These are phyloP conservation scores for Oreochromis mossambicus DNA, from an alignment of 2,797 vertebrate genomes.

Conservation along the genomic window DNA sequence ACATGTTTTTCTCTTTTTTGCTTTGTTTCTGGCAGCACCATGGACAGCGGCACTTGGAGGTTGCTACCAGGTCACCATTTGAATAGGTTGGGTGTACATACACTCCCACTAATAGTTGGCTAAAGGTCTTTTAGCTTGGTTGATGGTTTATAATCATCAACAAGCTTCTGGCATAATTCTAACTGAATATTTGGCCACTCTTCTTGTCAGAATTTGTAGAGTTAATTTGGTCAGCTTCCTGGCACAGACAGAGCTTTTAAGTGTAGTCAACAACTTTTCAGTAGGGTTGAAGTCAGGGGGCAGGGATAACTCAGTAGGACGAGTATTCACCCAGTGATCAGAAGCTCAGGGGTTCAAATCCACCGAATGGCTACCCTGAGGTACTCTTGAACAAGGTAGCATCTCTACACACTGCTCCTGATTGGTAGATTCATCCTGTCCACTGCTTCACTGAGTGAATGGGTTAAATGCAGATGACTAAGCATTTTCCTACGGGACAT, in stretches of 20 bases:
- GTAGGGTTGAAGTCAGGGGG: neutral
- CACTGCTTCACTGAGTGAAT: neutral
- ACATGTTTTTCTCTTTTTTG: neutral
- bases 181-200: neutral
- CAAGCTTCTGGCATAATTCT: neutral
- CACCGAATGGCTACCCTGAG: accelerated
- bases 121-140: neutral
- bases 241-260: neutral
- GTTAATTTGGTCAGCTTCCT: neutral
- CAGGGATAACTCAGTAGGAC: neutral
- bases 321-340: accelerated
- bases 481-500: accelerated
- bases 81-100: neutral
- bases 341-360: neutral
- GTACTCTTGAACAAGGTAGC: neutral
- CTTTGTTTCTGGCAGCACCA: neutral
- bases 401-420: accelerated
- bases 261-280: neutral
- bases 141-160: neutral
- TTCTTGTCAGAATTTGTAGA: neutral
- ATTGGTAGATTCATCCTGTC: accelerated
- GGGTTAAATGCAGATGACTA: neutral
- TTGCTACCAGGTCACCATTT: neutral
- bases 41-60: neutral
- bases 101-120: accelerated